phyloP scores from a whole-genome alignment of 2,888 invertebrate genomes.

The Hypsopygia costalis region DNA sequence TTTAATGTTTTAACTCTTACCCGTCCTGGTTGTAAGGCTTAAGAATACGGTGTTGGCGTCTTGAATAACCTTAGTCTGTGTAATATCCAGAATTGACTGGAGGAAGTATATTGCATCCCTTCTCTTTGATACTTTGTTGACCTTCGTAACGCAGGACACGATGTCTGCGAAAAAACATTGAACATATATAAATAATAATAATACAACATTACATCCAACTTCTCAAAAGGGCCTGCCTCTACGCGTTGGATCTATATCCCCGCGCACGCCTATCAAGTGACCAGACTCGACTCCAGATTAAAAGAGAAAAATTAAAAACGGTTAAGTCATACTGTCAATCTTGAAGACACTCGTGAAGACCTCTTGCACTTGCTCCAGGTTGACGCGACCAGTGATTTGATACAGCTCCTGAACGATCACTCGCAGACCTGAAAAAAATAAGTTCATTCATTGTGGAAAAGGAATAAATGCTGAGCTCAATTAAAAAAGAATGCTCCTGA shows the following conservation, averaged over 20 bases:
- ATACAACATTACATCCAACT: no score
- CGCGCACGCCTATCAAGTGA: no score
- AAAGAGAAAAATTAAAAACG: no score
- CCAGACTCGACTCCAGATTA: no score
- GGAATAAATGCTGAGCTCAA: no score
- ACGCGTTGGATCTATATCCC: no score
- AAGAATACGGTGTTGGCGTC: constrained; percentile 32
- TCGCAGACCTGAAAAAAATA: constrained; percentile 28
- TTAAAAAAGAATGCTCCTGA: no score
- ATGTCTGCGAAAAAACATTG: constrained; percentile 31
- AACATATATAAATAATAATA: no score
- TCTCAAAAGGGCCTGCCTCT: no score
- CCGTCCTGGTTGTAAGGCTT: constrained; percentile 29
- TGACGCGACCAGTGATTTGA: constrained; percentile 28
- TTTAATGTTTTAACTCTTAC: no score
- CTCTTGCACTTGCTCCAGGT: constrained; percentile 28
- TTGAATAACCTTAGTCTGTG: constrained; percentile 31
- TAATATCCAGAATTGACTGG: constrained; percentile 38
- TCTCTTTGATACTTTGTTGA: constrained; percentile 42
- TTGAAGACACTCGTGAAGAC: constrained; percentile 34
- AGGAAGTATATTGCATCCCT: constrained; percentile 45
- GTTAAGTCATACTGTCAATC: constrained; percentile 45
- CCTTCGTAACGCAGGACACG: constrained; percentile 30
- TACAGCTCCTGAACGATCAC: constrained; percentile 38
- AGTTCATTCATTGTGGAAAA: no score